phyloP scores from a whole-genome alignment of 2,113 vertebrate genomes.

The Onychostruthus taczanowskii region DNA sequence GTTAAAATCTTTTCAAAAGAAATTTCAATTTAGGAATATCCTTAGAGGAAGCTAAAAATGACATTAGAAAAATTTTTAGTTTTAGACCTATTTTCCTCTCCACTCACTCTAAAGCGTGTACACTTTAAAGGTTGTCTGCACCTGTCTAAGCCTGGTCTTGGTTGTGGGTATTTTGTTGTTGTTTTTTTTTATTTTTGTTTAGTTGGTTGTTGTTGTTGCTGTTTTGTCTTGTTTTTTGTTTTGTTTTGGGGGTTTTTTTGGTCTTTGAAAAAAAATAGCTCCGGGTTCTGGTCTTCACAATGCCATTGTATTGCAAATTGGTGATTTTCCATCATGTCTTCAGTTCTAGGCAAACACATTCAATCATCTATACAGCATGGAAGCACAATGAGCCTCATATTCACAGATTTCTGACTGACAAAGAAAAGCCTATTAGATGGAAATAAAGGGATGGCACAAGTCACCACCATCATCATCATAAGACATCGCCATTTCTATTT shows the following conservation, averaged over 20 bases:
- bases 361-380: background rate
- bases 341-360: background rate
- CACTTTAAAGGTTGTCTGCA: background rate
- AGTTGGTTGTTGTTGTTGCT: background rate
- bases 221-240: background rate
- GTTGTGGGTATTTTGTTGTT: fast-evolving
- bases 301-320: background rate
- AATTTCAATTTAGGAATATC: background rate
- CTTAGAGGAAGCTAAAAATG: background rate
- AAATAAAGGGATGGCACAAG: background rate
- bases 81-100: background rate
- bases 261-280: background rate
- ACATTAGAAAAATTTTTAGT: background rate
- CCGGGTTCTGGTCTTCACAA: background rate
- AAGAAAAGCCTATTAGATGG: background rate
- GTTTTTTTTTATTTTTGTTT: background rate
- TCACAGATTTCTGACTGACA: background rate
- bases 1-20: background rate
- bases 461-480: background rate
- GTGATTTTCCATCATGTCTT: background rate
- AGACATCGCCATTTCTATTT: background rate
- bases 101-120: background rate
- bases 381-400: background rate
- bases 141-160: background rate
- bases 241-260: fast-evolving